Evolutionary conservation across 2,888 invertebrate genomes (phyloP), one percentile per base, ranked within the genome.

Genomic region (Drosophila paramelanica): DNA sequence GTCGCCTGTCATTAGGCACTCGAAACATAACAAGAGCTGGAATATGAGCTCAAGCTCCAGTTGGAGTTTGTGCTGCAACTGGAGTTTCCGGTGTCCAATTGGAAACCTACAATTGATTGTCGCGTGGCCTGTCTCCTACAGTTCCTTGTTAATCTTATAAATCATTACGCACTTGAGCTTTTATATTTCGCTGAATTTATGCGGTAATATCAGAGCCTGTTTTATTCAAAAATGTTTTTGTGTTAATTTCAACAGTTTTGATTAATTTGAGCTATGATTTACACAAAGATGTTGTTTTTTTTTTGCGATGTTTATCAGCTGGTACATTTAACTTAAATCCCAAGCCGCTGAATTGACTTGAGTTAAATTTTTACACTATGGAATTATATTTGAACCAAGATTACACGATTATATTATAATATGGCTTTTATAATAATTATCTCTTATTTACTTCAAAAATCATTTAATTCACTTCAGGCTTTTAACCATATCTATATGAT

Each of bases 1-100:
- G 55, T 51, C 39, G 36, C 39, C 33, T 56, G 49, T 27, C 64
- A 57, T 68, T 74, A 68, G 45, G 51, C 43, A 49, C 47, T 59
- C 17, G 36, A 53, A 52, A 56, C 46, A 56, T 6, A 52, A 49
- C 31, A 31, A 8, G 31, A 11, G 31, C 10, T 46, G n/a, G 39
- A 49, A 17, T 23, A 51, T 25, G 20, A 53, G 31, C 33, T 33
- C 45, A 4, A 23, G 38, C 38, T 25, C 59, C 17, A 59, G 65
- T n/a, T 59, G 36, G 5, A 45, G 45, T 38, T 45, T 17, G 36
- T 36, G 45, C 25, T 45, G 36, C 2, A 55, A 45, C 25, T 25
- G 36, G 1, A 36, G 49, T 73, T 51, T 62, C 72, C 68, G 49
- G 31, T 7, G 43, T 20, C 25, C 59, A 46, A 57, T 27, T 61